Base-by-base conservation (phyloP, 2,888 invertebrate genomes). In the Troilus luridus region DNA sequence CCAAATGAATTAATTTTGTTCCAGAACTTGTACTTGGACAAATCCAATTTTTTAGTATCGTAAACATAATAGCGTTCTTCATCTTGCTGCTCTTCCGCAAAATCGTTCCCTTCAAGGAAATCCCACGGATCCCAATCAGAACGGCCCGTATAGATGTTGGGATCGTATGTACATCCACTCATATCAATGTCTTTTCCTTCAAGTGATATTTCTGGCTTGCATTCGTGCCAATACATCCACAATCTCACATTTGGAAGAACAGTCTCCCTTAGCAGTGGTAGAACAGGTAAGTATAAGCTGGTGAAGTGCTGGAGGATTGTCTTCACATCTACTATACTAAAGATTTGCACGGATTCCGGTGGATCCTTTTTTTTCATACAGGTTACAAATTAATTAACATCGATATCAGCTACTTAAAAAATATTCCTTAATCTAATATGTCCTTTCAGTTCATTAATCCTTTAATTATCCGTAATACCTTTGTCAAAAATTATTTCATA, bases 181-280 rank as follows among this genome's bases (percentile, higher is more conserved):
- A 77, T 77, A 19, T 77, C 72, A 41, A 27, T 8, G 6, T 77
- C 27, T 41, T 41, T 77, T 41, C 8, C 41, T 24, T 6, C 0
- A 41, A 24, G 7, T 41, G 27, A 8, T 41, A 41, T 41, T 17
- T 77, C 72, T 19, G 27, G 72, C 19, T 9, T 77, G 41, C 72
- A 77, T 56, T 85, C 56, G 21, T 85, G 56, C 85, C 88, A 62
- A 88, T 58, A 58, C 62, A 88, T 60, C 60, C 41, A 54, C 60
- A 88, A 64, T 10, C 88, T 60, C 19, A 41, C 60, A 64, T 62
- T 88, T 60, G 88, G 60, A 88, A 88, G 60, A n/a, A 88, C 21
- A 8, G 24, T 62, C 41, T 41, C 88, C 14, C 88, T 12, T 41
- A 88, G 21, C 6, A 88, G 60, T 27, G 88, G 88, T 11, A 88